Evolutionary conservation across 2,888 invertebrate genomes (phyloP).

Genomic region (Xestia c-nigrum): DNA sequence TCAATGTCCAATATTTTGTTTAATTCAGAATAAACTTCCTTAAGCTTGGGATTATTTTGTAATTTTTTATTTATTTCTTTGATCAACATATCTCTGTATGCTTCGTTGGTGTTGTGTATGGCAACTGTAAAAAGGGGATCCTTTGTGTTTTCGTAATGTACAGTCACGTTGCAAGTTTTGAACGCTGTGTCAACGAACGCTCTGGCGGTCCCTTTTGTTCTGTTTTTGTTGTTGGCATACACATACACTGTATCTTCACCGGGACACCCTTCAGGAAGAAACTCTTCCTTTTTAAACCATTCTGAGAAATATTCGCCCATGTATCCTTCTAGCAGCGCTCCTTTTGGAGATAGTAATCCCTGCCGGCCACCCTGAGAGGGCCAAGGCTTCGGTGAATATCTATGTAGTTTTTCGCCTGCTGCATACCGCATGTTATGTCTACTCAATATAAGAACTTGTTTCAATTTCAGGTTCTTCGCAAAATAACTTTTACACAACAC

Average conservation of each 20-base stretch:
- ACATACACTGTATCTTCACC: slow-evolving; percentile 46
- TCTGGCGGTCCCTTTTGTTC: slow-evolving; percentile 48
- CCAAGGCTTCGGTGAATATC: slow-evolving; percentile 49
- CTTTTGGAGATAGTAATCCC: slow-evolving; percentile 50
- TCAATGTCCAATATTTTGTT: slow-evolving; percentile 58
- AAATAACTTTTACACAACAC: slow-evolving; percentile 13
- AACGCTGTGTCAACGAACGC: slow-evolving; percentile 47
- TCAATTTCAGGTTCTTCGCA: slow-evolving; percentile 32
- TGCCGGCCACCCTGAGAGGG: neutral
- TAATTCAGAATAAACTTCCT: slow-evolving; percentile 30
- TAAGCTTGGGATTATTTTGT: slow-evolving; percentile 34
- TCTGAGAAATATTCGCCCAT: slow-evolving; percentile 59
- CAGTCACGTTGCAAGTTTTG: slow-evolving; percentile 38
- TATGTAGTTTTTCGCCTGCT: neutral
- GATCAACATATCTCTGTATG: slow-evolving; percentile 29
- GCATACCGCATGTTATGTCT: slow-evolving; percentile 56
- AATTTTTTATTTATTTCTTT: slow-evolving; percentile 41
- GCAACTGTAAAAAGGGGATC: slow-evolving; percentile 40
- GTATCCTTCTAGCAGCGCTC: slow-evolving; percentile 51
- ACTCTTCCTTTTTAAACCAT: slow-evolving; percentile 54
- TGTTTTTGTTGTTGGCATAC: slow-evolving; percentile 19
- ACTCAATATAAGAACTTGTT: slow-evolving; percentile 61
- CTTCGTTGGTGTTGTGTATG: slow-evolving; percentile 38
- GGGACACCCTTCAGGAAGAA: slow-evolving; percentile 54
- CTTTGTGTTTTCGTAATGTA: slow-evolving; percentile 25